Conservation (phyloP, 2,888 invertebrate species). For the Leptothorax acervorum region DNA sequence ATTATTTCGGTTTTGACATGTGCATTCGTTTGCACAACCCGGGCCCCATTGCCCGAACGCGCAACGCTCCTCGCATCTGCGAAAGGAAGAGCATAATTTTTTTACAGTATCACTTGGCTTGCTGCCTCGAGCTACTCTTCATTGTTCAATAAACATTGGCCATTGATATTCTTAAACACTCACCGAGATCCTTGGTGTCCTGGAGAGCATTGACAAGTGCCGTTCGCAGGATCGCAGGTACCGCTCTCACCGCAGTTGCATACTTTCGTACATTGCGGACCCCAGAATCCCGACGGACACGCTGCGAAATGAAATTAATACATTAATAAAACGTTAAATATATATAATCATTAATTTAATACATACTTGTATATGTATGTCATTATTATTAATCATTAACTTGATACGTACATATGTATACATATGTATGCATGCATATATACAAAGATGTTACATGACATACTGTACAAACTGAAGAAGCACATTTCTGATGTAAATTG, state of each 20-base stretch:
- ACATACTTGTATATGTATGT: not conserved
- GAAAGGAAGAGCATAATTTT: not conserved
- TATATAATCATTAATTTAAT: not conserved
- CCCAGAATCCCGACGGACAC: slow-evolving; percentile 91
- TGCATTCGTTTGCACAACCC: slow-evolving; percentile 88
- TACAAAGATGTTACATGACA: no score
- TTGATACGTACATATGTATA: no score
- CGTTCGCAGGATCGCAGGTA: slow-evolving; percentile 89
- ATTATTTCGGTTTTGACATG: slow-evolving; percentile 87
- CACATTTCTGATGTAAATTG: no score
- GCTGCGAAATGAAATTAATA: slow-evolving; percentile 84
- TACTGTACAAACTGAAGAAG: no score
- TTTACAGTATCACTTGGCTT: slow-evolving; percentile 3
- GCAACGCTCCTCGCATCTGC: slow-evolving; percentile 86
- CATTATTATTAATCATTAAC: not conserved
- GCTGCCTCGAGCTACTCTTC: not conserved
- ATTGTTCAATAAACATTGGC: not conserved
- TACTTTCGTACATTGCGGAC: slow-evolving; percentile 89
- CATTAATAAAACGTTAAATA: not conserved
- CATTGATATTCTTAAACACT: slow-evolving; percentile 67
- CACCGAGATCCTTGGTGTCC: slow-evolving; percentile 91
- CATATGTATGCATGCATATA: no score
- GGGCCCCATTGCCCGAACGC: slow-evolving; percentile 90
- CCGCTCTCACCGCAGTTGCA: slow-evolving; percentile 89
- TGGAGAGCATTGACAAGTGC: slow-evolving; percentile 89